Evolutionary conservation across 2,113 vertebrate genomes (phyloP).

Genomic region (human (Homo sapiens)): DNA sequence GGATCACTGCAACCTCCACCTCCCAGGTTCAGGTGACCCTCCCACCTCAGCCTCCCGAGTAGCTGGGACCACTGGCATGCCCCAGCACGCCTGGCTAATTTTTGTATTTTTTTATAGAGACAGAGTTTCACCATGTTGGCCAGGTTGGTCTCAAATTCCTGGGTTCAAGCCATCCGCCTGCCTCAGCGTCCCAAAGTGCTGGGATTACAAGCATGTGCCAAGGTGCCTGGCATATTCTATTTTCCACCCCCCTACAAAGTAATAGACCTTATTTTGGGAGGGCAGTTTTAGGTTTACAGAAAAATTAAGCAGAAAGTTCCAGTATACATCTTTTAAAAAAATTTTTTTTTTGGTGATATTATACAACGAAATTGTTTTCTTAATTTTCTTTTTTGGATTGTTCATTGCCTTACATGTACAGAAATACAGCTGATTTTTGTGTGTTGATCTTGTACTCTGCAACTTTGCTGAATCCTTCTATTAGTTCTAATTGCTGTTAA

Average conservation of each 20-base stretch:
- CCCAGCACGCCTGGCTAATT: too few species aligned
- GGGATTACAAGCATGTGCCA: too few species aligned
- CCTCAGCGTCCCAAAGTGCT: too few species aligned
- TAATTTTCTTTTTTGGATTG: background rate
- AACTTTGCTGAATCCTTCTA: background rate
- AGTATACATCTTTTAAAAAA: background rate
- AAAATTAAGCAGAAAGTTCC: constrained; percentile 17
- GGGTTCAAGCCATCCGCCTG: too few species aligned
- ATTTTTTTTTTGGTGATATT: background rate
- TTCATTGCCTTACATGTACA: background rate
- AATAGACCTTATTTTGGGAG: background rate
- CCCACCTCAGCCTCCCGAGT: too few species aligned
- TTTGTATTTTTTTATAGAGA: too few species aligned
- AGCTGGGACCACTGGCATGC: too few species aligned
- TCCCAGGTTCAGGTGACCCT: too few species aligned
- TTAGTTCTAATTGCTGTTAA: background rate
- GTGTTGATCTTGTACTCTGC: background rate
- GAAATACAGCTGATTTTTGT: background rate
- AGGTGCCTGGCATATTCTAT: background rate
- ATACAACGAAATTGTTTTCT: background rate
- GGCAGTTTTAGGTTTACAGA: background rate
- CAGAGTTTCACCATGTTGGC: too few species aligned
- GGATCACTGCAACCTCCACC: too few species aligned
- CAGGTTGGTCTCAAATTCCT: too few species aligned
- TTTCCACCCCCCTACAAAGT: background rate